Percentiles rank a stretch among this genome's conserved stretches.
Conservation (phyloP, 2,888 invertebrate species). For the Calameuta filiformis region DNA sequence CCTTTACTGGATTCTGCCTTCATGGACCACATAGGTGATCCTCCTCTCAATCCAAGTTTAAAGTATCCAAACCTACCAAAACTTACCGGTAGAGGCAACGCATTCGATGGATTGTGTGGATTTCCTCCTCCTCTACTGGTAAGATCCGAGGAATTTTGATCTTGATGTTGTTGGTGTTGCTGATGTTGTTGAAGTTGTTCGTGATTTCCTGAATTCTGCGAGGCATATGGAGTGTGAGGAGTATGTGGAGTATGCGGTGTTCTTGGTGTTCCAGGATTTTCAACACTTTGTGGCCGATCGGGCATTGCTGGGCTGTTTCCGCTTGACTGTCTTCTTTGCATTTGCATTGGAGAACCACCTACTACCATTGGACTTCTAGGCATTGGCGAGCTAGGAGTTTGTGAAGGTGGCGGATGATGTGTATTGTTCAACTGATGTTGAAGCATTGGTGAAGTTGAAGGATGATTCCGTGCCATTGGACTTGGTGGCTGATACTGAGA, state of each 20-base stretch:
- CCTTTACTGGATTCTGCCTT: constrained; percentile 65
- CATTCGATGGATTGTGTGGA: constrained; percentile 70
- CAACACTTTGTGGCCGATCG: constrained; percentile 72
- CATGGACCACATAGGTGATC: constrained; percentile 75
- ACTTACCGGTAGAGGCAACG: constrained; percentile 71
- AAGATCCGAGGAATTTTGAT: constrained; percentile 47
- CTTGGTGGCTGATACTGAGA: constrained; percentile 65
- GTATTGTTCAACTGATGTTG: constrained; percentile 62
- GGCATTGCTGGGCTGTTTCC: constrained; percentile 70
- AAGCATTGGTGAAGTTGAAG: constrained; percentile 67
- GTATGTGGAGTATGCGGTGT: constrained; percentile 64
- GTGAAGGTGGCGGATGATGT: constrained; percentile 66
- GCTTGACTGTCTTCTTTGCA: constrained; percentile 69
- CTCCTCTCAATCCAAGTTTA: constrained; percentile 74
- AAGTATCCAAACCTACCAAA: constrained; percentile 72
- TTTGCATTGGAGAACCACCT: constrained; percentile 67
- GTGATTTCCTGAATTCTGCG: constrained; percentile 68
- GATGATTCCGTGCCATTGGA: constrained; percentile 59
- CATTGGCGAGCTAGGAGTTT: constrained; percentile 67
- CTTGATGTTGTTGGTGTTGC: constrained; percentile 46
- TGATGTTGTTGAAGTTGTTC: constrained; percentile 61
- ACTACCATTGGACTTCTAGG: constrained; percentile 70
- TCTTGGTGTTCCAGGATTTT: constrained; percentile 70
- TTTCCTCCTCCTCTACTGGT: constrained; percentile 67
- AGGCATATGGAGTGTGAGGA: constrained; percentile 41